A percentile compares a stretch with the other conserved stretches of the same genome.
phyloP scores from a whole-genome alignment of 1,140 invertebrate genomes.

The Cydia amplana region DNA sequence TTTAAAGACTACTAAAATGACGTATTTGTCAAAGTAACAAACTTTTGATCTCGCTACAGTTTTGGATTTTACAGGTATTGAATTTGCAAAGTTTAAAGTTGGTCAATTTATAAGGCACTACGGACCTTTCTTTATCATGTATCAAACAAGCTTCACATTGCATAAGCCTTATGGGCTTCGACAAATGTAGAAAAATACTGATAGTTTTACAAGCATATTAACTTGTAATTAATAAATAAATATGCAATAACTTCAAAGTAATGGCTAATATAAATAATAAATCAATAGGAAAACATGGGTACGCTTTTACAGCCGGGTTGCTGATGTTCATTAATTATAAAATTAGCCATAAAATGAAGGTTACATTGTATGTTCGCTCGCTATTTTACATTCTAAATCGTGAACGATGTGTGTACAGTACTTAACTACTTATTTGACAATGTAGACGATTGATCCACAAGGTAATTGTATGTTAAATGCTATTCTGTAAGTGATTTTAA shows the following conservation, averaged over 20 bases:
- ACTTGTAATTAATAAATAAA: background rate
- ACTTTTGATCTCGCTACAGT: no score
- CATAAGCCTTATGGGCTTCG: background rate
- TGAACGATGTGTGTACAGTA: background rate
- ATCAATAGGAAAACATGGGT: conserved; percentile 13
- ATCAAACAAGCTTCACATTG: background rate
- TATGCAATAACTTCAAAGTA: conserved; percentile 4
- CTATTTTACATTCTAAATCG: background rate
- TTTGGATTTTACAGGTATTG: no score
- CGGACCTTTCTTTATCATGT: background rate
- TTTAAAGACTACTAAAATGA: background rate
- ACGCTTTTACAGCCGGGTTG: background rate
- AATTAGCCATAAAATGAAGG: background rate
- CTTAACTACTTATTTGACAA: no score
- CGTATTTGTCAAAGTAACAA: no score
- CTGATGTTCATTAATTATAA: conserved; percentile 15
- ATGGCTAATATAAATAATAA: conserved; percentile 5
- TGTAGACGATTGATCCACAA: no score
- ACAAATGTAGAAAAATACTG: background rate
- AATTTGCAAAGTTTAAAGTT: no score
- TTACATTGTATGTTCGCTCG: background rate
- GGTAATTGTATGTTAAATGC: no score
- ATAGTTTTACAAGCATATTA: conserved; percentile 8
- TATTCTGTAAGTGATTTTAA: no score
- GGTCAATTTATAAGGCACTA: no score